Evolutionary conservation across 2,797 vertebrate species (phyloP).

Genomic region (Liasis olivaceus): DNA sequence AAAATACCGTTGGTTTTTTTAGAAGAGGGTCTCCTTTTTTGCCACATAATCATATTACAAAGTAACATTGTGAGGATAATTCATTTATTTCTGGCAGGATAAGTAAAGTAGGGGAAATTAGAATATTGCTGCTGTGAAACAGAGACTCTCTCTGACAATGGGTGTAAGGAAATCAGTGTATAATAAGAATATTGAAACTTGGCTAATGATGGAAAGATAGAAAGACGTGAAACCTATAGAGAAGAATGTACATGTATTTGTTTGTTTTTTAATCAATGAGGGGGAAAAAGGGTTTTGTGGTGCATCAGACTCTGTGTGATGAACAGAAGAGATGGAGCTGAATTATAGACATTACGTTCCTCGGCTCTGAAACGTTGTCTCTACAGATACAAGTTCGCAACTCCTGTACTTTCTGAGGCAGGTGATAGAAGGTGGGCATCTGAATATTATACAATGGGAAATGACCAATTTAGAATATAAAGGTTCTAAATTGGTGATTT

Average conservation of each 20-base stretch:
- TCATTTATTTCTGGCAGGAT: not conserved
- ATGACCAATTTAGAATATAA: not conserved
- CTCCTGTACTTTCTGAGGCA: not conserved
- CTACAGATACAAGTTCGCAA: not conserved
- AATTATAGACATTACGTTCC: not conserved
- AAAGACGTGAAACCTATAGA: not conserved
- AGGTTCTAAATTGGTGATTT: not conserved
- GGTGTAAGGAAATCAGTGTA: not conserved
- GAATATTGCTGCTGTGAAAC: not conserved
- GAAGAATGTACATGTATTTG: not conserved
- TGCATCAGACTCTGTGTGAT: not conserved
- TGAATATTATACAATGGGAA: not conserved
- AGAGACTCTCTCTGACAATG: accelerated
- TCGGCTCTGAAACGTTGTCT: not conserved
- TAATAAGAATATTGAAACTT: not conserved
- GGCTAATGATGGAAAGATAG: not conserved
- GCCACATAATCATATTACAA: not conserved
- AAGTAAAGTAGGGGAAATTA: not conserved
- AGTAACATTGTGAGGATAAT: not conserved
- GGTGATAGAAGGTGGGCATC: too few relatives aligned
- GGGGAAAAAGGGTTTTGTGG: not conserved
- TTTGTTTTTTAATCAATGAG: not conserved
- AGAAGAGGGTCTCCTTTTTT: slow-evolving; percentile 23
- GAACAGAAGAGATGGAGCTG: not conserved
- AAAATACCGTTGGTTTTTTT: not conserved